Evolutionary conservation across 1,140 invertebrate genomes (phyloP).

Genomic region (Epicauta chinensis): DNA sequence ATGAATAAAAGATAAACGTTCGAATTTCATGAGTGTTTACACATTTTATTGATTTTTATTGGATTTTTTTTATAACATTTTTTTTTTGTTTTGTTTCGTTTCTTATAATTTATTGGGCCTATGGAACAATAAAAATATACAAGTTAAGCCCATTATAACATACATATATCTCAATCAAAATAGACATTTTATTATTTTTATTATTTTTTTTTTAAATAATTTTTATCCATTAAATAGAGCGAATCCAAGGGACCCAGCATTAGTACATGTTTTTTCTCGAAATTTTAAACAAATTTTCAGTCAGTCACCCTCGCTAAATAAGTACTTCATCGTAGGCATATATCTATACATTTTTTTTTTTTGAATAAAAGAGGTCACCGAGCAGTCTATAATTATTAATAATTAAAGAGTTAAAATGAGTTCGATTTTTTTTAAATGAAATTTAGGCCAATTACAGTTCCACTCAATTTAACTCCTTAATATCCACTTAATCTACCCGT

Average conservation of each 20-base stretch:
- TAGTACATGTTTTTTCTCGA: no score
- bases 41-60: slow-evolving; percentile 30
- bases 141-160: slow-evolving; percentile 33
- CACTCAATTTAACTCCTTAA: slow-evolving; percentile 13
- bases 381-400: slow-evolving; percentile 20
- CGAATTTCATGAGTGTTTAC: slow-evolving; percentile 18
- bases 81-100: slow-evolving; percentile 24
- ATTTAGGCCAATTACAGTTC: not conserved
- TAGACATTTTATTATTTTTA: slow-evolving; percentile 33
- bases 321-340: slow-evolving; percentile 30
- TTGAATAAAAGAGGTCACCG: slow-evolving; percentile 22
- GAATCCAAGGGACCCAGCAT: slow-evolving; percentile 22
- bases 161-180: slow-evolving; percentile 39
- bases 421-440: not conserved
- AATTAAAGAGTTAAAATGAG: not conserved
- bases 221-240: slow-evolving; percentile 3
- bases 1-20: slow-evolving; percentile 6
- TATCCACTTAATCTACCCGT: no score
- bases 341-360: no score
- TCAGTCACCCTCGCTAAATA: slow-evolving; percentile 32
- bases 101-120: slow-evolving; percentile 15
- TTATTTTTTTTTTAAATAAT: slow-evolving; percentile 16
- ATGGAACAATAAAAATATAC: slow-evolving; percentile 40
- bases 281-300: slow-evolving; percentile 24
- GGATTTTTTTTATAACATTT: slow-evolving; percentile 28